A percentile compares a stretch with the other conserved stretches of the same genome.
These are phyloP conservation scores for Chelonia mydas DNA, from an alignment of 2,797 vertebrate species.

Conservation along the genomic window DNA sequence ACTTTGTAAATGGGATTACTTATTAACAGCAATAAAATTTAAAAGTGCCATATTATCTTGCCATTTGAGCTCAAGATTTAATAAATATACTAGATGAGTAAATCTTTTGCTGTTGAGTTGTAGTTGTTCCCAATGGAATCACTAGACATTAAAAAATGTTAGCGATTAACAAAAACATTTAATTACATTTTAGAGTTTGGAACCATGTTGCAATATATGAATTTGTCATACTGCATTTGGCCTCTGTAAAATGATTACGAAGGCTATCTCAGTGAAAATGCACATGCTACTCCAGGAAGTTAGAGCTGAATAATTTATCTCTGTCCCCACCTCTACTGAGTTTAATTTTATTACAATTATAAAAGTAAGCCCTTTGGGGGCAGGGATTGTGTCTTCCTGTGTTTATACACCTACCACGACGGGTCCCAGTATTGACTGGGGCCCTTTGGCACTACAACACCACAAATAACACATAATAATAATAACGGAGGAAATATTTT, in stretches of 20 bases:
- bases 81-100: constrained; percentile 41
- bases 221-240: constrained; percentile 28
- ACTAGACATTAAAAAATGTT: constrained; percentile 7
- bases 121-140: constrained; percentile 51
- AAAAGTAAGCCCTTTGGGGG: neutral
- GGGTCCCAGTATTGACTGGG: constrained; percentile 53
- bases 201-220: neutral
- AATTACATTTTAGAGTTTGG: constrained; percentile 10
- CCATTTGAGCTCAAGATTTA: constrained; percentile 29
- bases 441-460: constrained; percentile 59
- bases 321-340: neutral
- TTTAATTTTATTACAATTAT: neutral
- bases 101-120: constrained; percentile 36
- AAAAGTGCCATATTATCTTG: constrained; percentile 12
- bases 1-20: neutral
- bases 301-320: neutral
- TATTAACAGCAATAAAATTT: constrained; percentile 13
- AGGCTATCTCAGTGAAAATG: constrained; percentile 7
- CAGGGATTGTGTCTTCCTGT: constrained; percentile 52
- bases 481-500: constrained; percentile 30
- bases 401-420: constrained; percentile 41
- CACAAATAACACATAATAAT: neutral
- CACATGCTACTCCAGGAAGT: neutral
- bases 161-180: neutral
- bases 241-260: constrained; percentile 31